Evolutionary conservation across 1,140 invertebrate genomes (phyloP), one percentile per base, ranked within the genome.

Genomic region (Drosophila pectinifera): DNA sequence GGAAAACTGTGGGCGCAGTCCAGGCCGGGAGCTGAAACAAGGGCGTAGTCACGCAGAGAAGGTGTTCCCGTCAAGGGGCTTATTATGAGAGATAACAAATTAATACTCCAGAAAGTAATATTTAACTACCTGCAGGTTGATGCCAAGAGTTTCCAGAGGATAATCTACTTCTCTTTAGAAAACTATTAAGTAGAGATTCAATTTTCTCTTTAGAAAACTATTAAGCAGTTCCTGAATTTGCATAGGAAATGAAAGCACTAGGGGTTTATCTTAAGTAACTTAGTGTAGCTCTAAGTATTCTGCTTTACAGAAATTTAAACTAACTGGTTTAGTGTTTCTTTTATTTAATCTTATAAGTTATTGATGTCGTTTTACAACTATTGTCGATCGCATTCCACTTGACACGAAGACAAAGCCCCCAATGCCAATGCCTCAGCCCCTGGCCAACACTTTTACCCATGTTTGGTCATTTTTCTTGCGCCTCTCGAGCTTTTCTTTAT

Each of bases 1-100:
- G 68, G 38, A 68, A 73, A 73, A 62, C 82, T 45, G 74, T 86
- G 82, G 82, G 83, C 82, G 83, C 76, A 69, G 55, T 68, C 62
- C 38, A 43, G 34, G 24, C 36, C 41, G 49, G 59, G 51, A 75
- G 39, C 51, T 51, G 18, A 31, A 13, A 31, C 49, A 51, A 43
- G n/a, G 62, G 39, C 45, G 24, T 46, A 58, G 54, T n/a, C 31
- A 36, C 18, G 49, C 49, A 53, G 31, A 7, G 18, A 45, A 61
- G 45, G 43, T 38, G 53, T 45, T 46, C 24, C 18, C n/a, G 22
- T 14, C 43, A 38, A 54, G 28, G 39, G 24, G 20, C 22, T 14
- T 31, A 38, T 55, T 55, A 39, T 53, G 31, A 8, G 20, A 8
- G 28, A 59, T 20, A 49, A 49, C 16, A 59, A 51, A 34, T 59